Evolutionary conservation across 2,113 vertebrate genomes (phyloP), one percentile per base, ranked within the genome.

Genomic region (Echinops telfairi): DNA sequence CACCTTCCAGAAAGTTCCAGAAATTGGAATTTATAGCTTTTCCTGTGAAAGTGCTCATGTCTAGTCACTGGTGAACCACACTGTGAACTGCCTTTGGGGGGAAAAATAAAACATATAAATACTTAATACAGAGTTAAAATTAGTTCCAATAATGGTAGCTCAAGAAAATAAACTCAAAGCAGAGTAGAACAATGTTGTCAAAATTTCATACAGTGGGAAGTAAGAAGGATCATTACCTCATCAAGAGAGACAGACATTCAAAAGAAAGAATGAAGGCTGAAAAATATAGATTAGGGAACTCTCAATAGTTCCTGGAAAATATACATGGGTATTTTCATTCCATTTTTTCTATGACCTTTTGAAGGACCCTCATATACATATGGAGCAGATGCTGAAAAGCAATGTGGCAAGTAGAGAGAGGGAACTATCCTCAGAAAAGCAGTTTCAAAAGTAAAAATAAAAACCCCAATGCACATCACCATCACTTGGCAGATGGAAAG

Each of bases 401-500:
- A 76, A 90, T 10, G 1, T 10, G 10, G 25, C 4, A 80, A 29
- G 38, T 36, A 33, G 62, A 93, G 23, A 8, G 23, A 25, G 23
- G 27, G 94, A 76, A n/a, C 38, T 9, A 64, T 11, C 2, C 7
- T 47, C 71, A 23, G 33, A 83, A 83, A 84, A 87, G 60, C 60
- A 86, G 33, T 36, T 53, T 75, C 75, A 64, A 62, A 33, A 22
- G 8, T 9, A 36, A 22, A 90, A 62, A 82, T 27, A 29, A 29
- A 71, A 82, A 79, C 47, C 33, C 47, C 31, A 92, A 47, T 53
- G 71, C 9, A 62, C 29, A 23, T 83, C 58, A 83, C 47, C 23
- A 75, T 83, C 85, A 40, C 47, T 58, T 78, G 12, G 25, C 57
- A 88, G 77, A 89, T 27, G 23, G 73, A 75, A 87, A 87, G 60